Evolutionary conservation across 1,140 invertebrate genomes (phyloP), one percentile per base, ranked within the genome.

Genomic region (Cydia amplana): DNA sequence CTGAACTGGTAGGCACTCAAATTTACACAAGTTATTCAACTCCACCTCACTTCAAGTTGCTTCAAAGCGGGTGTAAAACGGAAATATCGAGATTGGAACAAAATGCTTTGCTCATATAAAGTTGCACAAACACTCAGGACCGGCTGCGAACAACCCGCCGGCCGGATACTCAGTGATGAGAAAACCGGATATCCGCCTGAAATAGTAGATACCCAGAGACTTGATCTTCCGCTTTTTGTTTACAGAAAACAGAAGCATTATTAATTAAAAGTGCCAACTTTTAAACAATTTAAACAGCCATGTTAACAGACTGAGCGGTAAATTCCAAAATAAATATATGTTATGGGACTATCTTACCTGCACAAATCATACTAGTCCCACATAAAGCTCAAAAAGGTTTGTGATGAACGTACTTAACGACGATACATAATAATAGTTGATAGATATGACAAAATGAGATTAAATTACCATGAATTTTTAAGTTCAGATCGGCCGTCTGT

Each of bases 141-240:
- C 40, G 65, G 25, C n/a, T 51, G 43, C 20, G 43, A 73, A 73
- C 46, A 72, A 64, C 55, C 55, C 55, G 67, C 72, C 49, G 70
- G 55, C n/a, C 74, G 67, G 77, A 74, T 64, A 63, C 64, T n/a
- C n/a, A 63, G 77, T 78, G 77, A 78, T 75, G 74, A 78, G 74
- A 49, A 78, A 75, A 75, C 77, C 72, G 77, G 77, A 75, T 75
- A 75, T 78, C 72, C 74, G 74, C 72, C 60, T 70, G 18, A 77
- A 49, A 60, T 18, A 74, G 16, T 51, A 51, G 49, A 12, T 51
- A 74, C 55, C n/a, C 40, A 74, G 73, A 74, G 55, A 25, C 51
- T 70, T 70, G 65, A 70, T 70, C 65, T 36, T 36, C 65, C 65
- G 65, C 32, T 55, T 74, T 74, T 36, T 55, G 18, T 36, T 63